Evolutionary conservation across 2,797 vertebrate genomes (phyloP), one percentile per base, ranked within the genome.

Genomic region (Cyprinella venusta): DNA sequence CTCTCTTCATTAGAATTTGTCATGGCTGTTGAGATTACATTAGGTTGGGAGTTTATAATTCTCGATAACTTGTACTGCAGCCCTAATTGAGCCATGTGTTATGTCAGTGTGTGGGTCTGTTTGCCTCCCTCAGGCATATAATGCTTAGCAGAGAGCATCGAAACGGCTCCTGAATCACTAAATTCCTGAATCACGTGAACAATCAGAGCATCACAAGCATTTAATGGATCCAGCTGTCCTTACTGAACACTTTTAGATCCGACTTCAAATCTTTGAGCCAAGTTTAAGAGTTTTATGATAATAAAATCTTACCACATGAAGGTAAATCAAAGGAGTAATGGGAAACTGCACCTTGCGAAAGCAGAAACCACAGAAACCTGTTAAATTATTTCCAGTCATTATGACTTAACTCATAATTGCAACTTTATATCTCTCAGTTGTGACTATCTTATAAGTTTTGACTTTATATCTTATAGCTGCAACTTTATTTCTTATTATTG

Each of bases 151-250:
- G 79, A 80, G n/a, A 80, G 38, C 24, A 45, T 45, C 52, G 12
- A 42, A 71, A 68, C 48, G 8, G 10, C 61, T 33, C 30, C 30
- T 33, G 30, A 33, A 33, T 33, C 30, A 33, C 30, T 33, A 5
- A n/a, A 67, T 24, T 65, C 76, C 45, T 16, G 26, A 65, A 65
- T 50, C 61, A 48, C 26, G 18, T 48, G 24, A 78, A 42, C 24
- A 79, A 68, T 30, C 50, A 69, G 45, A 0, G 48, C 45, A 79
- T 50, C 65, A 30, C 5, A 2, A 0, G 3, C 16, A 2, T 30
- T 80, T 56, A 30, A 52, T 70, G 38, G 52, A 80, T n/a, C 52
- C 79, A 80, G 67, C 79, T 80, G 67, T 80, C 79, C 79, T 70
- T 68, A 61, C 24, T 70, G 38, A 21, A 33, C 52, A 80, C 40